A percentile compares a stretch with the other conserved stretches of the same genome.
phyloP scores from a whole-genome alignment of 2,113 vertebrate genomes.

The Misgurnus anguillicaudatus region DNA sequence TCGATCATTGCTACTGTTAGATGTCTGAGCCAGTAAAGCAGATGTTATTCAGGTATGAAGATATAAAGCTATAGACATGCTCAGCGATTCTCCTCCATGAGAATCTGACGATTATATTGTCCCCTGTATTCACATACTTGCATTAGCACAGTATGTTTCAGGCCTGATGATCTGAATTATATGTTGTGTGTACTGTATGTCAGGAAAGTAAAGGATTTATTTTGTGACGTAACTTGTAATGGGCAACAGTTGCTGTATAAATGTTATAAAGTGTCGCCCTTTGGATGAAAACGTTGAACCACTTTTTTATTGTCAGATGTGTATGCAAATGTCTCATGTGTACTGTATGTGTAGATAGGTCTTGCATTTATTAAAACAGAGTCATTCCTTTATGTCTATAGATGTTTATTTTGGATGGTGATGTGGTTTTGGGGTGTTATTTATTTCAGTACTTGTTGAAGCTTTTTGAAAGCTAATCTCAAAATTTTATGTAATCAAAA shows the following conservation, averaged over 20 bases:
- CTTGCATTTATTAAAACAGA: background rate
- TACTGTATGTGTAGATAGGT: conserved; percentile 30
- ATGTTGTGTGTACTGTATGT: background rate
- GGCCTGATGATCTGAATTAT: background rate
- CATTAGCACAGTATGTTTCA: background rate
- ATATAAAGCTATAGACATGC: no score
- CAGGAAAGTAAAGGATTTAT: background rate
- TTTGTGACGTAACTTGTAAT: background rate
- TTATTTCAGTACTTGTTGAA: background rate
- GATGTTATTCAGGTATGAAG: no score
- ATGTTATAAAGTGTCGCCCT: conserved; percentile 17
- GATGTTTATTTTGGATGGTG: conserved; percentile 21
- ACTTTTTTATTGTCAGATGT: conserved; percentile 21
- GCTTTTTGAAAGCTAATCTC: background rate
- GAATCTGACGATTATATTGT: background rate
- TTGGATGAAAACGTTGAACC: background rate
- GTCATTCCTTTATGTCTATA: conserved; percentile 11
- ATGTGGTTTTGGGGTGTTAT: conserved; percentile 22
- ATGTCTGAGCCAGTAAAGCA: no score
- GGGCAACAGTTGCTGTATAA: conserved; percentile 4
- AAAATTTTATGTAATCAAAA: no score
- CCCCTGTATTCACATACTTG: background rate
- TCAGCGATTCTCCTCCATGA: no score
- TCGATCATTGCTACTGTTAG: no score
- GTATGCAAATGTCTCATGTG: conserved; percentile 1